Conservation (phyloP, 2,113 vertebrate species). For the Piprites chloris region DNA sequence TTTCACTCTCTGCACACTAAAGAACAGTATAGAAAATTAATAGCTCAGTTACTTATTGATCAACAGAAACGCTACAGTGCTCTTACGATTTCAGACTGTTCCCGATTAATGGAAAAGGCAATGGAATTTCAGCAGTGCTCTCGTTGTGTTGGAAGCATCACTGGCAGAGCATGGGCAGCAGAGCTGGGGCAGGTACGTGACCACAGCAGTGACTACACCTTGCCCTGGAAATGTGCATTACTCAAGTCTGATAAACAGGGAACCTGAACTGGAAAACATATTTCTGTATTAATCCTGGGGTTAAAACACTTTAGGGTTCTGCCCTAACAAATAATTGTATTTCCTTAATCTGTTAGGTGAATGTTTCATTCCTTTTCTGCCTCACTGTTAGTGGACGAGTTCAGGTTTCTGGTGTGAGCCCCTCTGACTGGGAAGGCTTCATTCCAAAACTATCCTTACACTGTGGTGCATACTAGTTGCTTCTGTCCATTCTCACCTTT, state of each 20-base stretch:
- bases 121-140: neutral
- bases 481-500: neutral
- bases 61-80: conserved; percentile 22
- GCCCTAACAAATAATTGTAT: neutral
- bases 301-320: neutral
- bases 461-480: neutral
- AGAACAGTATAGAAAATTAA: conserved; percentile 14
- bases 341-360: neutral
- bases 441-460: neutral
- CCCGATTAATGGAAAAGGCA: conserved; percentile 26
- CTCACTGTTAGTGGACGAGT: neutral
- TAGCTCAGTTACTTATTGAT: neutral
- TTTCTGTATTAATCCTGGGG: neutral
- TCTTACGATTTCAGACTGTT: neutral
- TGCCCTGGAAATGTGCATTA: neutral
- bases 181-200: neutral
- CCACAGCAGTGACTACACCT: neutral
- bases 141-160: neutral
- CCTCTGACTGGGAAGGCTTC: neutral
- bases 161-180: neutral
- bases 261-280: neutral
- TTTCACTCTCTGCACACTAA: neutral
- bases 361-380: neutral
- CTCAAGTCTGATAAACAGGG: neutral
- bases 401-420: neutral